Base-by-base conservation (phyloP, 2,113 vertebrate species). In the Glareola pratincola region DNA sequence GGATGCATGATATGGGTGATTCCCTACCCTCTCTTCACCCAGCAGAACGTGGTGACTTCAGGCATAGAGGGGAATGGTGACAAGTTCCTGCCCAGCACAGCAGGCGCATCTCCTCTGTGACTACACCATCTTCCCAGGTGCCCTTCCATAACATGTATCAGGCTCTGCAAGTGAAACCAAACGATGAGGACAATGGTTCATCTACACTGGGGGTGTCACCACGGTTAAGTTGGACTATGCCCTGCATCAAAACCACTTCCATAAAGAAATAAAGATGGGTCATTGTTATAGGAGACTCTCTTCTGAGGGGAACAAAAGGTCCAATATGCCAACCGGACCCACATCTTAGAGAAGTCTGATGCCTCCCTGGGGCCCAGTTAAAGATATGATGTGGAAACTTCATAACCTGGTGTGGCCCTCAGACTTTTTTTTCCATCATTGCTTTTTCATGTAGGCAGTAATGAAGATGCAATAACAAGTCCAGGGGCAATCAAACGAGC, bases 81-180 rank as follows among this genome's bases (percentile, higher is more conserved):
- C 18, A 20, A 36, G 27, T 57, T 69, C 34, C 54, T 57, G 20
- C 41, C 19, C 5, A 15, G 24, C 21, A 11, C 17, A 64, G 34
- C 1, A 32, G 1, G 23, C 5, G 4, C 4, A 4, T 32, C 21
- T 29, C 9, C 41, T 69, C 29, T 6, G 3, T 64, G 41, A 68
- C 36, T 30, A 51, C 7, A 9, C 5, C 6, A 21, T 27, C 14
- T 37, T 37, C 19, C 12, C 32, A 45, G 23, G 54, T 57, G n/a
- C 26, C 21, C n/a, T 50, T 30, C 18, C 45, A 11, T 23, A 62
- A 30, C 11, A 63, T 47, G 47, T 51, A 41, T 2, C 2, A 39
- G 27, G 12, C n/a, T 77, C 15, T 63, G 59, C 47, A 34, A 34
- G 59, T 41, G 9, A 29, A 51, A 63, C 29, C 1, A 2, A 51